These are phyloP conservation scores for Saccostrea echinata DNA, from an alignment of 1,140 invertebrate species.

Conservation along the genomic window DNA sequence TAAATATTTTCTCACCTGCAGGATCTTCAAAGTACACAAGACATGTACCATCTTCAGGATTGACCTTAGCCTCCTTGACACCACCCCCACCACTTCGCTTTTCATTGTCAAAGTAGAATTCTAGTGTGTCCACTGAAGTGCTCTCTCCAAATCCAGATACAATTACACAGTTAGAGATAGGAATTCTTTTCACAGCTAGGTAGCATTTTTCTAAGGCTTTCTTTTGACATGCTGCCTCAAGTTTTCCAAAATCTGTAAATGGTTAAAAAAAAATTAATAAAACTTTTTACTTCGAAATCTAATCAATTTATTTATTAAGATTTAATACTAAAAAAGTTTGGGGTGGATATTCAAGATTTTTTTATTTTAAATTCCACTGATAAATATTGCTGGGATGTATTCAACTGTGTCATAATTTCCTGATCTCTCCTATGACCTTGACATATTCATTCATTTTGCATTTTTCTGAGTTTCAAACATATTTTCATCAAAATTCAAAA, in stretches of 20 bases:
- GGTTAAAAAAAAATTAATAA: not conserved
- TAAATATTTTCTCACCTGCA: slow-evolving; percentile 47
- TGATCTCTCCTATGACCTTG: too few relatives aligned
- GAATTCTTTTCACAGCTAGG: slow-evolving; percentile 51
- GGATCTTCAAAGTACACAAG: slow-evolving; percentile 58
- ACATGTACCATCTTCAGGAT: slow-evolving; percentile 37
- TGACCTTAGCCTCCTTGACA: slow-evolving; percentile 45
- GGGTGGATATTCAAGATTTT: too few relatives aligned
- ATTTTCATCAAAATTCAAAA: too few relatives aligned
- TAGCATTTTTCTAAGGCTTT: slow-evolving; percentile 49
- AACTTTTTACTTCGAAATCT: not conserved
- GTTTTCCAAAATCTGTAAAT: slow-evolving; percentile 54
- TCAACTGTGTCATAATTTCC: too few relatives aligned
- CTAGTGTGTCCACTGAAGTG: slow-evolving; percentile 54
- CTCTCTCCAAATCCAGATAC: slow-evolving; percentile 43
- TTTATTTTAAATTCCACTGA: too few relatives aligned
- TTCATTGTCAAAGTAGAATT: slow-evolving; percentile 63
- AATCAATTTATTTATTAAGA: not conserved
- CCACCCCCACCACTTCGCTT: slow-evolving; percentile 59
- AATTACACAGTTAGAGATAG: slow-evolving; percentile 54
- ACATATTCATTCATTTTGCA: too few relatives aligned
- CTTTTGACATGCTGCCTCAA: slow-evolving; percentile 52
- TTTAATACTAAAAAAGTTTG: too few relatives aligned
- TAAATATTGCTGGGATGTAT: too few relatives aligned
- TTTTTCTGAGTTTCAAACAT: too few relatives aligned